Evolutionary conservation across 2,797 vertebrate genomes (phyloP), one percentile per base, ranked within the genome.

Genomic region (Sylvia borin): DNA sequence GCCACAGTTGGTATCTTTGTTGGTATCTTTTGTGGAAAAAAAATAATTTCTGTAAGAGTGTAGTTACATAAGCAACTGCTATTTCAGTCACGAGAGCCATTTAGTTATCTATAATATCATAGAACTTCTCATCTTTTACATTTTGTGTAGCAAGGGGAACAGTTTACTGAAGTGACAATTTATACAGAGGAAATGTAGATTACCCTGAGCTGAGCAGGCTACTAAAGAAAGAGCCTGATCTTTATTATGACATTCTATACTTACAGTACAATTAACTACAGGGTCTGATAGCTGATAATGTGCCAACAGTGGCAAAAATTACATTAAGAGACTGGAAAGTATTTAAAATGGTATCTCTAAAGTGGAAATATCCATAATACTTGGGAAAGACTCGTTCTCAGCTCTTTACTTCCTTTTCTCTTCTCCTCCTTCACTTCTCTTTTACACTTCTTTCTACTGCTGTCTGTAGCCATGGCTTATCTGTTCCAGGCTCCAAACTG

Each of bases 11-110:
- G 87, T 91, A 89, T 96, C 87, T 96, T 97, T 88, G 83, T 85
- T 93, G 75, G 87, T 88, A 90, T 96, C 87, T 96, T 97, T 86
- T 94, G 93, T 94, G 88, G 93, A n/a, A 90, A 88, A 88, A 79
- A 58, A 9, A 25, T 11, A 45, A 74, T 42, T 25, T 92, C 92
- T 95, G 55, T 92, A 18, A 58, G 90, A 95, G 14, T 94, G 17
- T 71, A 93, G 67, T 93, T 96, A 81, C 85, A 95, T 92, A 97
- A 97, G 93, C 57, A 86, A 93, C 90, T 92, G 58, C 75, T 75
- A 36, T 88, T 94, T 92, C 68, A 96, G 71, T 91, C 58, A 82
- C 60, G 81, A 48, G 32, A 80, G 53, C 54, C 36, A 70, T 55
- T 85, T 64, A 61, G 66, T 93, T 95, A 93, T 70, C 80, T 76